A percentile compares a stretch with the other conserved stretches of the same genome.
Conservation (phyloP, 2,797 vertebrate species). For the Bryconaethiops microstoma region DNA sequence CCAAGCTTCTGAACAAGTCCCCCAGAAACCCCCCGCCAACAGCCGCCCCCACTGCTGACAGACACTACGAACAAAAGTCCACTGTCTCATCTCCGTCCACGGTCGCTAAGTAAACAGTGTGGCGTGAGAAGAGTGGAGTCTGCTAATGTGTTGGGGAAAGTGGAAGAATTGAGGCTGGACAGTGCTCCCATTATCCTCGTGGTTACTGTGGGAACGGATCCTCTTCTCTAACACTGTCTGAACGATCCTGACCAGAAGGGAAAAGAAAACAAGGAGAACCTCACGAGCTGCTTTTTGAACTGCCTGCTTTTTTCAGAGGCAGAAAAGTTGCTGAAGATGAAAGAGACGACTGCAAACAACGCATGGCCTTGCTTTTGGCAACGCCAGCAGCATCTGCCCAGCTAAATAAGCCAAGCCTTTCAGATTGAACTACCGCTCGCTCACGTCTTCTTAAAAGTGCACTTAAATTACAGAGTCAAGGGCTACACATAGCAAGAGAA, state of each 20-base stretch:
- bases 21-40: background rate
- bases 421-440: background rate
- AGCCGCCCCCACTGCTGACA: slow-evolving; percentile 6
- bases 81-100: slow-evolving; percentile 34
- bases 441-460: slow-evolving; percentile 17
- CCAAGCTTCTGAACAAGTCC: background rate
- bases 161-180: slow-evolving; percentile 31
- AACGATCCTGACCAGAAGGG: slow-evolving; percentile 25
- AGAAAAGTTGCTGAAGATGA: slow-evolving; percentile 30
- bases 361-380: slow-evolving; percentile 38
- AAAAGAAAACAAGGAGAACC: background rate
- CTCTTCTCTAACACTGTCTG: slow-evolving; percentile 6
- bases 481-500: background rate
- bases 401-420: background rate
- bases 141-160: slow-evolving; percentile 44
- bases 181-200: slow-evolving; percentile 39
- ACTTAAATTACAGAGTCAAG: background rate
- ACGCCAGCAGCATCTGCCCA: slow-evolving; percentile 23
- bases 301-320: slow-evolving; percentile 10
- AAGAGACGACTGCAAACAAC: slow-evolving; percentile 35
- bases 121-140: slow-evolving; percentile 42
- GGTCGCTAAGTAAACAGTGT: slow-evolving; percentile 42
- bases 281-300: slow-evolving; percentile 23
- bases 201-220: slow-evolving; percentile 46
- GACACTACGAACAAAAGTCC: slow-evolving; percentile 41